Evolutionary conservation across 1,140 invertebrate genomes (phyloP), one percentile per base, ranked within the genome.

Genomic region (Scaptomyza graminum): DNA sequence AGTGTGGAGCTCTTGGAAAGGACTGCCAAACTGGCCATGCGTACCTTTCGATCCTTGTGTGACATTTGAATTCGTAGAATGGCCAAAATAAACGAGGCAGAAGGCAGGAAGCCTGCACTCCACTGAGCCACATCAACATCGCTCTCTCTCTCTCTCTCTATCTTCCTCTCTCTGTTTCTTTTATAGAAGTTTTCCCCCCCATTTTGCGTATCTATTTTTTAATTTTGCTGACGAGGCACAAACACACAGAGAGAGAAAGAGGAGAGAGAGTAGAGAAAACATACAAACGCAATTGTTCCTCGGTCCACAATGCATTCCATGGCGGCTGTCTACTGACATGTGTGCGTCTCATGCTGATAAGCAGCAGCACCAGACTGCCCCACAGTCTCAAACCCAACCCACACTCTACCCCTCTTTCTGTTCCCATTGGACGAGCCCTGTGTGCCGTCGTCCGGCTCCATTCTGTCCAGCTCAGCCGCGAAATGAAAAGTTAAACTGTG

Each of bases 401-500:
- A 11, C 8, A 25, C 15, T n/a, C 9, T n/a, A n/a, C n/a, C n/a
- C n/a, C n/a, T n/a, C n/a, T n/a, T n/a, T n/a, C n/a, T n/a, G n/a
- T n/a, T n/a, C n/a, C n/a, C n/a, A n/a, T n/a, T n/a, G n/a, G n/a
- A n/a, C n/a, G n/a, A n/a, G n/a, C n/a, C n/a, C n/a, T n/a, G n/a
- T n/a, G n/a, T n/a, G n/a, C n/a, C n/a, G n/a, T 4, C 15, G 25
- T 71, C 41, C 67, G 64, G 49, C 72, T 63, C n/a, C 11, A 47
- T 9, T 22, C n/a, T 16, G 34, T 71, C 54, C 67, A 71, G 49
- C 72, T 63, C 66, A 70, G 64, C 59, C 72, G 74, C 82, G 83
- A 87, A 87, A 87, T 87, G 83, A 87, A 87, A 87, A 87, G 84
- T 87, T 87, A 87, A 87, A 88, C 83, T 87, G 83, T 88, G 83